These are phyloP conservation scores for Lepus europaeus DNA, from an alignment of 2,113 vertebrate species.

Conservation along the genomic window DNA sequence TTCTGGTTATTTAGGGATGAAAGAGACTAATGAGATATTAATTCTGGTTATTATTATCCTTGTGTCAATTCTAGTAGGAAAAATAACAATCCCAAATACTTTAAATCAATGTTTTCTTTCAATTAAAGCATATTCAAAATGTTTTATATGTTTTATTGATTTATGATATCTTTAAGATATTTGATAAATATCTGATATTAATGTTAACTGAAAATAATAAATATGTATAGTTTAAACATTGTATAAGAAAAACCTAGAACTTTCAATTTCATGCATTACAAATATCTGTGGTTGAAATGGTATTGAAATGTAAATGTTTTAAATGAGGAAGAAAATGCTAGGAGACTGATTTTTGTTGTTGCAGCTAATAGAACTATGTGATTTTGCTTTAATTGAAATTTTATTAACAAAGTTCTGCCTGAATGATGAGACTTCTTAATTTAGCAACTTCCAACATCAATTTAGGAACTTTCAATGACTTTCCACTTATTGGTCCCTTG, in stretches of 20 bases:
- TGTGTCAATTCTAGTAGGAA: not conserved
- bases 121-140: slow-evolving; percentile 22
- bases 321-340: slow-evolving; percentile 83
- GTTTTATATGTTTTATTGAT: not conserved
- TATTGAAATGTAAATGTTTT: slow-evolving; percentile 85
- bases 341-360: slow-evolving; percentile 83
- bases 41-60: not conserved
- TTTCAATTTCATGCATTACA: slow-evolving; percentile 85
- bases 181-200: not conserved
- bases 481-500: slow-evolving; percentile 44
- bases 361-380: slow-evolving; percentile 84
- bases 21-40: not conserved
- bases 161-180: slow-evolving; percentile 74
- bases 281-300: slow-evolving; percentile 82
- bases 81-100: not conserved
- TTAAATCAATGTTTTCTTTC: not conserved
- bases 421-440: slow-evolving; percentile 83
- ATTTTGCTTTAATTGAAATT: slow-evolving; percentile 87
- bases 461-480: slow-evolving; percentile 61
- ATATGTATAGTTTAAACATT: slow-evolving; percentile 16
- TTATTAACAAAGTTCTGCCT: slow-evolving; percentile 85
- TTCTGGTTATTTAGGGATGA: slow-evolving; percentile 41
- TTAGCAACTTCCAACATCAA: slow-evolving; percentile 67
- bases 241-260: slow-evolving; percentile 78
- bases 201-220: slow-evolving; percentile 3